Base-by-base conservation (phyloP, 1,140 invertebrate genomes). In the Leptinotarsa undecemlineata region DNA sequence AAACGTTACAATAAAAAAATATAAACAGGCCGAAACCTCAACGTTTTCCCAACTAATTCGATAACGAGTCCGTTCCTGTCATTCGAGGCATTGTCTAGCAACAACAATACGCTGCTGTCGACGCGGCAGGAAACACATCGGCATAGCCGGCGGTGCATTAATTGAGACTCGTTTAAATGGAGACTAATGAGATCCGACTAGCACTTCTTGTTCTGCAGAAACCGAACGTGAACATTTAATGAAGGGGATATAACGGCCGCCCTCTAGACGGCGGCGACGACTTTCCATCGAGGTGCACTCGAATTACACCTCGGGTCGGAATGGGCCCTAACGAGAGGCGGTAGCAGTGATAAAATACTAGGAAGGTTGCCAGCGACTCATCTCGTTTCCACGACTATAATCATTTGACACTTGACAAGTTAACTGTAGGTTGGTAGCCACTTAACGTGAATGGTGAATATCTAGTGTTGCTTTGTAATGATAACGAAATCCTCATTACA, bases 181-280 rank as follows among this genome's bases (percentile, higher is more conserved):
- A 26, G 51, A 23, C 69, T 71, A 71, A 71, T 71, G 69, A 71
- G 69, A 71, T 71, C 60, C 69, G 69, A 71, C 23, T 61, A 57
- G 69, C 67, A 68, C 67, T 71, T 61, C 69, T 71, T 71, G 69
- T 71, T 71, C 69, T 60, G 69, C 69, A 71, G 69, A 71, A 71
- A 61, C 57, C 69, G 57, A 71, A 71, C 69, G 69, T 71, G 57
- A 71, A 71, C 51, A 71, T 71, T 71, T 71, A 71, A 71, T 71
- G 69, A 71, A 71, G 69, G 69, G 69, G 69, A 61, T 62, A 71
- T 61, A 61, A 71, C 23, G 20, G 63, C 26, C 63, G 63, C 63
- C 63, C 26, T 23, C 63, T 64, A 64, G 63, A 64, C 8, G 33
- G 33, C 20, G 60, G 20, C 60, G 15, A 61, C 26, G 63, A 33